Base-by-base conservation (phyloP, 1,140 invertebrate genomes). In the Bombus pyrosoma region DNA sequence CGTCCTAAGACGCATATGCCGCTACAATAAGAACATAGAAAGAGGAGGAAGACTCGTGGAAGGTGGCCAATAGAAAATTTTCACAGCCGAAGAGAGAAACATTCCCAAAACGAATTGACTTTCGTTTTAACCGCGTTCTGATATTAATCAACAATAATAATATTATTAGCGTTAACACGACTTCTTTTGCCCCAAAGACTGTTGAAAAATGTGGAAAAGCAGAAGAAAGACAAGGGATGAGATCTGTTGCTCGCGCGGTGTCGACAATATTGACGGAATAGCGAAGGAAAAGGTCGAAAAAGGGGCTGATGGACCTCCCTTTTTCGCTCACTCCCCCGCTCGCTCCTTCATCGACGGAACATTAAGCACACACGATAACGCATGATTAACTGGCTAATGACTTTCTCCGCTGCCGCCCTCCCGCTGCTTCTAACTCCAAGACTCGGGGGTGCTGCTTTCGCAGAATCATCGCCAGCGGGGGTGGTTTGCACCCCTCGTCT, bases 321-420 rank as follows among this genome's bases (percentile, higher is more conserved):
- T 92, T 84, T 78, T 68, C 84, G 85, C 90, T 94, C 93, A 93
- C 93, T 92, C 92, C 93, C 91, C 81, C 82, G 93, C 91, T 94
- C 92, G 92, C 92, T 95, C 92, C 93, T 94, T 94, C 93, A 92
- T 94, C 93, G 94, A 95, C 94, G 94, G 92, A 94, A 95, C 94
- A 95, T 95, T 95, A 94, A 93, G 91, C 94, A 93, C 94, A 94
- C 93, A 94, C 93, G 94, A 95, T 94, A 94, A 94, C 94, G 93
- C 94, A 94, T 94, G 95, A 95, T 95, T 95, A 95, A 94, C 92
- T 90, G 89, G 91, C 94, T 95, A 95, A 95, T 95, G 94, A 95
- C 93, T 93, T 92, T 93, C 89, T 89, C 90, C 86, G 3, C 87
- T 86, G 85, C 71, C 73, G 81, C 86, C 79, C 79, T 88, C 87